These are phyloP conservation scores for Aporophyla nigra DNA, from an alignment of 2,888 invertebrate species.

Conservation along the genomic window DNA sequence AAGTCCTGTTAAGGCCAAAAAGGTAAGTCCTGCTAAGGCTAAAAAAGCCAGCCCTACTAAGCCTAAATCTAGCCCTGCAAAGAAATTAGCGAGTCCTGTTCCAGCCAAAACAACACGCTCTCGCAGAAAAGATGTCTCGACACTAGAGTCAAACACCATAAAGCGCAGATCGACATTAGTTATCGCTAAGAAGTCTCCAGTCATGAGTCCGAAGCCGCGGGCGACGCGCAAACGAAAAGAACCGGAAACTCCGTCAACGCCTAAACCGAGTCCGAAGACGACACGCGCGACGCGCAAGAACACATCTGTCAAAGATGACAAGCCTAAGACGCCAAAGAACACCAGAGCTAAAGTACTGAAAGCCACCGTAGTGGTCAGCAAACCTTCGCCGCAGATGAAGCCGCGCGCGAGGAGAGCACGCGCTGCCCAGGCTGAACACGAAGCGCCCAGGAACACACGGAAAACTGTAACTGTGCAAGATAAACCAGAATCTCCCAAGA, in stretches of 20 bases:
- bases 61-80: not conserved
- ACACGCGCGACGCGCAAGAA: slow-evolving; percentile 61
- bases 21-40: not conserved
- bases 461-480: slow-evolving; percentile 42
- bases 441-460: slow-evolving; percentile 58
- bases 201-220: slow-evolving; percentile 68
- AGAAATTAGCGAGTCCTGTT: slow-evolving; percentile 27
- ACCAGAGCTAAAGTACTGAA: slow-evolving; percentile 70
- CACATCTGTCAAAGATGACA: slow-evolving; percentile 51
- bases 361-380: slow-evolving; percentile 69
- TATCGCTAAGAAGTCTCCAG: slow-evolving; percentile 77
- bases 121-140: slow-evolving; percentile 50
- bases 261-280: slow-evolving; percentile 59
- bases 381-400: slow-evolving; percentile 76
- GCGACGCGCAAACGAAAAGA: slow-evolving; percentile 52
- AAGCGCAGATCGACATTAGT: slow-evolving; percentile 73
- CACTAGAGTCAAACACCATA: slow-evolving; percentile 57
- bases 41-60: not conserved
- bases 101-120: slow-evolving; percentile 63
- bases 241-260: slow-evolving; percentile 36
- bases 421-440: slow-evolving; percentile 12
- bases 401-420: slow-evolving; percentile 62
- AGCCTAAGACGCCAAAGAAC: slow-evolving; percentile 72
- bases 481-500: slow-evolving; percentile 67
- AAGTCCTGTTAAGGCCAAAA: not conserved